These are phyloP conservation scores for Nipponia nippon DNA, from an alignment of 2,113 vertebrate species.

Conservation along the genomic window DNA sequence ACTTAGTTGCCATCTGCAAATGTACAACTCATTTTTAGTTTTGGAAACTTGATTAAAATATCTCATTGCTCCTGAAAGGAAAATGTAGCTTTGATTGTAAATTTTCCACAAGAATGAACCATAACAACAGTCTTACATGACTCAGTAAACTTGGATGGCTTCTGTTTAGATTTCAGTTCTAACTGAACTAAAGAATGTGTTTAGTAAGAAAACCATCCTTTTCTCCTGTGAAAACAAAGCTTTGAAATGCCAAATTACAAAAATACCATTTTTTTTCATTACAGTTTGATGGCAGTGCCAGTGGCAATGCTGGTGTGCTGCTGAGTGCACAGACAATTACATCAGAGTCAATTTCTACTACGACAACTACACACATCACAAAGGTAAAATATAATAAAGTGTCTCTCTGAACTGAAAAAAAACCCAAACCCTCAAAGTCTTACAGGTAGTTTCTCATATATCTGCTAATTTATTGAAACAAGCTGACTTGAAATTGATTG, in stretches of 20 bases:
- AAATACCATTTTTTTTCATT: not conserved
- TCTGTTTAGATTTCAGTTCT: not conserved
- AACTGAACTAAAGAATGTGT: not conserved
- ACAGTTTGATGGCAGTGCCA: slow-evolving; percentile 87
- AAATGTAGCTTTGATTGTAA: not conserved
- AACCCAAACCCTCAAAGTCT: not conserved
- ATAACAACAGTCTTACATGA: not conserved
- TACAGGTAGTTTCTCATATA: not conserved
- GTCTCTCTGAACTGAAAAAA: not conserved
- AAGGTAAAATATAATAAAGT: slow-evolving; percentile 79
- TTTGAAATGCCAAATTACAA: not conserved
- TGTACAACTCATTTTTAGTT: not conserved
- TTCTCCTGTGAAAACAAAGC: not conserved
- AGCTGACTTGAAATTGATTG: not conserved
- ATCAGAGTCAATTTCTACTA: slow-evolving; percentile 93
- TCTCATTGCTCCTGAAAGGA: not conserved
- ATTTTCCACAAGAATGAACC: not conserved
- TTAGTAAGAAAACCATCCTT: not conserved
- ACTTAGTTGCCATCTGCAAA: not conserved
- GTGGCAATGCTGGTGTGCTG: slow-evolving; percentile 83
- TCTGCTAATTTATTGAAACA: not conserved
- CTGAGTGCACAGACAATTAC: slow-evolving; percentile 98
- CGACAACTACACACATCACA: slow-evolving; percentile 98
- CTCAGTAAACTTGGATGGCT: not conserved
- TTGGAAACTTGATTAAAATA: not conserved